Base-by-base conservation (phyloP, 2,797 vertebrate species). In the Thripadectes ignobilis region DNA sequence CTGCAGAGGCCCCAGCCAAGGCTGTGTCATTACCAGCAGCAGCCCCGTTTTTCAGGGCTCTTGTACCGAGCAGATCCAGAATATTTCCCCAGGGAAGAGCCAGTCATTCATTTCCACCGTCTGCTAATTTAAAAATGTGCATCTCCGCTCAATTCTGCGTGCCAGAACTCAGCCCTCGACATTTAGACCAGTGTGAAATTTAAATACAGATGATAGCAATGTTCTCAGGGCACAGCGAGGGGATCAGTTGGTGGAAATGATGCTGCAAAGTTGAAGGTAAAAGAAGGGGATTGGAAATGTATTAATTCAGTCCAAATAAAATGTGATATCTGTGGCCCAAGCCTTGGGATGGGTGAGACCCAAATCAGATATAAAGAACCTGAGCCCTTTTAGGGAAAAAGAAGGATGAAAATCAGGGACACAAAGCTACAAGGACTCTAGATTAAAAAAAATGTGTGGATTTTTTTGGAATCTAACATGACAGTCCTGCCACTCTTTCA, bases 71-170 rank as follows among this genome's bases (percentile, higher is more conserved):
- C 93, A 74, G 57, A 66, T 78, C 74, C 80, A 59, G 91, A 91
- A 72, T 27, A n/a, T 43, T 65, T 92, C 75, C 76, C 62, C 74
- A 59, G 93, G 88, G 94, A 87, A 63, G 48, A 86, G 90, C 49
- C 55, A 63, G 83, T 93, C 83, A 29, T 61, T 85, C 79, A 34
- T 80, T 81, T 72, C 78, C 75, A 19, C 86, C 51, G 66, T 16
- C 67, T 88, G 86, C 46, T 96, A 88, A 93, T 94, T 89, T 92
- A 55, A 91, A 93, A 80, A 84, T 41, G 88, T 23, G 94, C 91
- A 55, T 85, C 79, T 54, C 85, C 1, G 2, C 39, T 84, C 15
- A 1, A 34, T 88, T 88, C 85, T 75, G 85, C 85, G 59, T 23
- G 85, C 79, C 66, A 83, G 84, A 59, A 21, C 89, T 67, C 32